A percentile compares a stretch with the other conserved stretches of the same genome.
phyloP scores from a whole-genome alignment of 2,113 vertebrate species.

The Psittacara wagleri region DNA sequence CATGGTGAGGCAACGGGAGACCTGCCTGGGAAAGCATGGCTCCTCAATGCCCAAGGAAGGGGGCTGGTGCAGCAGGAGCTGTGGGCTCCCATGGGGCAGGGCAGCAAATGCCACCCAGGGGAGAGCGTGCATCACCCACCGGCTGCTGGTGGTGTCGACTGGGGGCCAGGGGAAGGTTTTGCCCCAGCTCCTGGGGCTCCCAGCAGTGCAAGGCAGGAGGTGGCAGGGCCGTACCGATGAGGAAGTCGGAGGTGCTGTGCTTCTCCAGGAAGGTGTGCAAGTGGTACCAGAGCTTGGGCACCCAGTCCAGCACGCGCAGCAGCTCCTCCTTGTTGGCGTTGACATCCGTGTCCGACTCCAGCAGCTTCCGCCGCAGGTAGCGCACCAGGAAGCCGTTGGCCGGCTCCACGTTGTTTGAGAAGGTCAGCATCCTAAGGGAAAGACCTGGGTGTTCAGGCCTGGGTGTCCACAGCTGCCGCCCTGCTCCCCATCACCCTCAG shows the following conservation, averaged over 20 bases:
- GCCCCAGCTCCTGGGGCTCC: neutral
- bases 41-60: neutral
- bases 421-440: conserved; percentile 88
- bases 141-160: neutral
- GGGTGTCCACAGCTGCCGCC: neutral
- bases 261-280: conserved; percentile 96
- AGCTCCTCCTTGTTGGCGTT: conserved; percentile 81
- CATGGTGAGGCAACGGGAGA: neutral
- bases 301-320: conserved; percentile 90
- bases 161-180: neutral
- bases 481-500: neutral
- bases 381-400: conserved; percentile 93
- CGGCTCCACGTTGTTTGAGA: conserved; percentile 96
- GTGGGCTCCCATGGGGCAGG: neutral
- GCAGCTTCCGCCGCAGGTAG: conserved; percentile 91
- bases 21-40: neutral
- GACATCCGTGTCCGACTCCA: conserved; percentile 84
- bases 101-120: neutral
- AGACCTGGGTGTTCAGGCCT: neutral
- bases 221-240: conserved; percentile 81
- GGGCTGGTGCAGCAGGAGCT: neutral
- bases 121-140: neutral
- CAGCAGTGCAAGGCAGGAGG: accelerated
- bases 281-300: conserved; percentile 96
- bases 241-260: conserved; percentile 96